Conservation (phyloP, 2,888 invertebrate species). For the Oegoconia quadripuncta region DNA sequence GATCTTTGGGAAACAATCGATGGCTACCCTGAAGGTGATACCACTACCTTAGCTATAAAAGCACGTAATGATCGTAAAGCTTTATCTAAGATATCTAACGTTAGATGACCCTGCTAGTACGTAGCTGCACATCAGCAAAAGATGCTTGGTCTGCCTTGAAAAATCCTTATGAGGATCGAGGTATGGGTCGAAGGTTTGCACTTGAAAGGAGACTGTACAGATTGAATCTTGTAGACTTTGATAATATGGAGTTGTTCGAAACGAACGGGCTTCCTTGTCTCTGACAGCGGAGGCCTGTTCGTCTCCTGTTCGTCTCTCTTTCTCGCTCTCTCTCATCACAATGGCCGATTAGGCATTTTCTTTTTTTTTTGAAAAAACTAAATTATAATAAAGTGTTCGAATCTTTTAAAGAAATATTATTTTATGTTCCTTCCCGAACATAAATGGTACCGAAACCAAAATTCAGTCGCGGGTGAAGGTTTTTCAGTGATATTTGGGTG, state of each 20-base stretch:
- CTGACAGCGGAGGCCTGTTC: no score
- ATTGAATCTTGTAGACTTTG: slow-evolving; percentile 5
- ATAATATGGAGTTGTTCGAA: slow-evolving; percentile 7
- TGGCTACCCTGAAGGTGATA: neutral
- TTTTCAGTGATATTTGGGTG: no score
- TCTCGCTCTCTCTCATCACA: no score
- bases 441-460: no score
- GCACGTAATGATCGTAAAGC: neutral
- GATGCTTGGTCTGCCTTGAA: slow-evolving; percentile 9
- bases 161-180: slow-evolving; percentile 9
- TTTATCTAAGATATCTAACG: neutral
- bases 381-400: no score
- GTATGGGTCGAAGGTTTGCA: slow-evolving; percentile 7
- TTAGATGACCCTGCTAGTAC: slow-evolving; percentile 6
- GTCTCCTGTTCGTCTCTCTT: no score
- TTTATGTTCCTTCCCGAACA: no score
- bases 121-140: slow-evolving; percentile 6
- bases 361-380: no score
- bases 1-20: neutral
- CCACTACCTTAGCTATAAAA: neutral
- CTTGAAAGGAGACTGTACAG: slow-evolving; percentile 7
- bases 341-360: no score
- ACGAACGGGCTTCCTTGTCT: no score
- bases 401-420: no score
- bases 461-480: no score